Evolutionary conservation across 2,797 vertebrate genomes (phyloP).

Genomic region (Scarus forsteni): DNA sequence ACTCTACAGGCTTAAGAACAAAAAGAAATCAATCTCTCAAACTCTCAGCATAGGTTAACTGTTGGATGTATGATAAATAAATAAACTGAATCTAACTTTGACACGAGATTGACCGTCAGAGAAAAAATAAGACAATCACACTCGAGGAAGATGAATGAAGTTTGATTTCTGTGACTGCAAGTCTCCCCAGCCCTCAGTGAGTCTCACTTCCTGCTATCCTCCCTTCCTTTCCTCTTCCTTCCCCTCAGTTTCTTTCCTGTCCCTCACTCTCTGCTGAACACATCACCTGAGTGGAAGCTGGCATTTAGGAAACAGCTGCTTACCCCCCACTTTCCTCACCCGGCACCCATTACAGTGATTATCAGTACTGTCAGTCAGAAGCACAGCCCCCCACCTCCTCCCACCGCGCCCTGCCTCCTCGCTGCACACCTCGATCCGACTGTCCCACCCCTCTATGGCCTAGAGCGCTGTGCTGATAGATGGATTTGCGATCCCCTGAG

Average conservation of each 20-base stretch:
- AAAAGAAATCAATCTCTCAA: no score
- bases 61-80: no score
- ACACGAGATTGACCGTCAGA: background rate
- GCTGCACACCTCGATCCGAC: slow-evolving; percentile 19
- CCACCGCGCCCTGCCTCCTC: slow-evolving; percentile 7
- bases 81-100: slow-evolving; percentile 8
- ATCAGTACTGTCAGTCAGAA: slow-evolving; percentile 78
- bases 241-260: slow-evolving; percentile 17
- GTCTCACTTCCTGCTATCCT: slow-evolving; percentile 32
- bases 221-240: slow-evolving; percentile 35
- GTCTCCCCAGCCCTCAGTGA: slow-evolving; percentile 45
- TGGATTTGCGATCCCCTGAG: slow-evolving; percentile 49
- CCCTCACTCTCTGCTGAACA: slow-evolving; percentile 16
- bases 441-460: slow-evolving; percentile 54
- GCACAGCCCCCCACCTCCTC: slow-evolving; percentile 5
- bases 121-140: slow-evolving; percentile 44
- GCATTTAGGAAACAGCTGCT: slow-evolving; percentile 64
- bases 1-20: no score
- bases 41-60: no score
- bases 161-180: slow-evolving; percentile 38
- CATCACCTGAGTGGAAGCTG: slow-evolving; percentile 30
- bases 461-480: slow-evolving; percentile 59
- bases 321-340: slow-evolving; percentile 59
- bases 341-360: slow-evolving; percentile 76
- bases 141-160: slow-evolving; percentile 48